Base-by-base conservation (phyloP, 2,797 vertebrate genomes). In the Lutjanus argentimaculatus region DNA sequence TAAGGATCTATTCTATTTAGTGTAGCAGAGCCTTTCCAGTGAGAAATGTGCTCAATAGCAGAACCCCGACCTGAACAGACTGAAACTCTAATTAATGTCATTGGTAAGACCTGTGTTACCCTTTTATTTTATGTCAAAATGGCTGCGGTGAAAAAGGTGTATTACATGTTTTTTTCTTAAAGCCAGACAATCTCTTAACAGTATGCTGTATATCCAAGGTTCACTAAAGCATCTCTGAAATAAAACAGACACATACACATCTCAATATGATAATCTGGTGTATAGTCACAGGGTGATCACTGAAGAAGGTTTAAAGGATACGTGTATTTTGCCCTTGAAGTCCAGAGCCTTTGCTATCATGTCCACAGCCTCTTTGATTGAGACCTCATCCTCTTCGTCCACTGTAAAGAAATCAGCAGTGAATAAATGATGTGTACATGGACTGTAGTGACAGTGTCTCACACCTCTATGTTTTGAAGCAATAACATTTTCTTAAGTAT, bases 341-440 rank as follows among this genome's bases (percentile, higher is more conserved):
- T 91, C 95, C 93, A 97, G 95, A 82, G 95, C 93, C 12, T 95
- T 85, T 0, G 79, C 88, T 0, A 97, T 92, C 0, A 93, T 91
- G 40, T 96, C 93, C 0, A 95, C 95, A 0, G 94, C 96, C 62
- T 97, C 96, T 87, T 43, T 93, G 77, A 97, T 96, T 19, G 97
- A 95, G 4, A 97, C 93, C 70, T 97, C 97, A 0, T 97, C 96
- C 40, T 97, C 96, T 82, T 97, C 95, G 0, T 93, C 96, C 82
- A 97, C 97, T 97, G 85, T n/a, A 19, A 51, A 13, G 25, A 64
- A 72, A 82, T 22, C 8, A 55, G 3, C 43, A 46, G 17, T 67
- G 2, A 77, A 45, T 43, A 17, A 17, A 10, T 67, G 3, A 72
- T 11, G 8, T 11, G 49, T 7, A 25, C 25, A 25, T 16, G 25